Conservation (phyloP, 2,888 invertebrate species). For the Mystacides longicornis region DNA sequence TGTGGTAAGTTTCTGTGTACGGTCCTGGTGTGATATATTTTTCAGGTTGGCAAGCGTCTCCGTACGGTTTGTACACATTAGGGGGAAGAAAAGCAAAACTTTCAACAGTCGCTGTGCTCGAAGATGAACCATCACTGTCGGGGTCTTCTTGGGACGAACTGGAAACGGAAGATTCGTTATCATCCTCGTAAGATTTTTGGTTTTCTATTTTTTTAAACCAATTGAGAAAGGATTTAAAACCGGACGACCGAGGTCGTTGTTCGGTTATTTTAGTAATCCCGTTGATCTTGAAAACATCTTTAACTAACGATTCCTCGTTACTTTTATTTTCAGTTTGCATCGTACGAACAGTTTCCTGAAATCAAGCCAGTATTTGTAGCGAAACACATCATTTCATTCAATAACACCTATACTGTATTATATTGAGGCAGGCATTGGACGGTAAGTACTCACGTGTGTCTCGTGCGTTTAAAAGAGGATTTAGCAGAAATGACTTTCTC, state of each 20-base stretch:
- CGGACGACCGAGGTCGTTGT: conserved; percentile 43
- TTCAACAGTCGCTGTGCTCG: conserved; percentile 64
- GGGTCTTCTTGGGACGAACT: conserved; percentile 25
- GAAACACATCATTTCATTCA: too few species aligned
- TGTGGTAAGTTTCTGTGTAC: conserved; percentile 57
- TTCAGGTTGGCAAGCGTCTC: conserved; percentile 34
- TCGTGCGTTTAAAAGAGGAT: too few species aligned
- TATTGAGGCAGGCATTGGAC: too few species aligned
- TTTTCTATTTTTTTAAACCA: conserved; percentile 60
- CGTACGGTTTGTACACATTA: conserved; percentile 41
- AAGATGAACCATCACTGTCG: conserved; percentile 48
- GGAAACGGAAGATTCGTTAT: conserved; percentile 16
- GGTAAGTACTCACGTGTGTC: too few species aligned
- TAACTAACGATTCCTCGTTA: conserved; percentile 5
- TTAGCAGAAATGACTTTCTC: too few species aligned
- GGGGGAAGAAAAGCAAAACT: conserved; percentile 65
- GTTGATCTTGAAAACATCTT: conserved; percentile 1
- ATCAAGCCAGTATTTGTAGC: too few species aligned
- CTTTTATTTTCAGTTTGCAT: conserved; percentile 14
- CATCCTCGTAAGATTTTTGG: conserved; percentile 30
- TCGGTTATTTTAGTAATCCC: conserved; percentile 21
- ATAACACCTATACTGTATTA: too few species aligned
- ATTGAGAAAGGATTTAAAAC: conserved; percentile 57
- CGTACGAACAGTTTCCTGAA: neutral
- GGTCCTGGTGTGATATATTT: conserved; percentile 47